Base-by-base conservation (phyloP, 2,888 invertebrate genomes). In the Ypsolopha sequella region DNA sequence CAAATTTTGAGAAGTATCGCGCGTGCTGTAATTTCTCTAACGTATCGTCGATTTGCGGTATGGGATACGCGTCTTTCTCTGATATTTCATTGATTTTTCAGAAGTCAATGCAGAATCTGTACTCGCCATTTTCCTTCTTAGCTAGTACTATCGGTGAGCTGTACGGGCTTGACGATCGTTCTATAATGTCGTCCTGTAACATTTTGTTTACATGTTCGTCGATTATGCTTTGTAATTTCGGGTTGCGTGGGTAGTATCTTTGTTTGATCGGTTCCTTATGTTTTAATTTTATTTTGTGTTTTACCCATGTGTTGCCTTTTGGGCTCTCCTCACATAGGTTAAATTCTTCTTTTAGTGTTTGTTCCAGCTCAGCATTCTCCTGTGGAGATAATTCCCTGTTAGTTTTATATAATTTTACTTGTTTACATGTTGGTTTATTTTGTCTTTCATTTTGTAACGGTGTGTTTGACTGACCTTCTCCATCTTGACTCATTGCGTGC, bases 141-240 rank as follows among this genome's bases (percentile, higher is more conserved):
- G 54, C 55, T 6, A 58, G 48, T 6, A 58, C 52, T 2, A 53
- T 47, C 7, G 55, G 56, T 7, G 57, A 55, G n/a, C 57, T 53
- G 51, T 55, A 58, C 34, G 56, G 53, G 39, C 57, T 57, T 6
- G 52, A 34, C 1, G 55, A 55, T 38, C 47, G 47, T 45, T 58
- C 57, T 8, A 58, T 57, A 2, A n/a, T n/a, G n/a, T n/a, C n/a
- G n/a, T n/a, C n/a, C n/a, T n/a, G n/a, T n/a, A n/a, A n/a, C n/a
- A n/a, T n/a, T n/a, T n/a, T n/a, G n/a, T n/a, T n/a, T n/a, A n/a
- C n/a, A n/a, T n/a, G n/a, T n/a, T n/a, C n/a, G n/a, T n/a, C n/a
- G n/a, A n/a, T n/a, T n/a, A n/a, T n/a, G n/a, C n/a, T n/a, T n/a
- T n/a, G n/a, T n/a, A 60, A 38, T 45, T 53, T 51, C 6, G 56